Evolutionary conservation across 1,140 invertebrate genomes (phyloP), one percentile per base, ranked within the genome.

Genomic region (Aphelinus certus): DNA sequence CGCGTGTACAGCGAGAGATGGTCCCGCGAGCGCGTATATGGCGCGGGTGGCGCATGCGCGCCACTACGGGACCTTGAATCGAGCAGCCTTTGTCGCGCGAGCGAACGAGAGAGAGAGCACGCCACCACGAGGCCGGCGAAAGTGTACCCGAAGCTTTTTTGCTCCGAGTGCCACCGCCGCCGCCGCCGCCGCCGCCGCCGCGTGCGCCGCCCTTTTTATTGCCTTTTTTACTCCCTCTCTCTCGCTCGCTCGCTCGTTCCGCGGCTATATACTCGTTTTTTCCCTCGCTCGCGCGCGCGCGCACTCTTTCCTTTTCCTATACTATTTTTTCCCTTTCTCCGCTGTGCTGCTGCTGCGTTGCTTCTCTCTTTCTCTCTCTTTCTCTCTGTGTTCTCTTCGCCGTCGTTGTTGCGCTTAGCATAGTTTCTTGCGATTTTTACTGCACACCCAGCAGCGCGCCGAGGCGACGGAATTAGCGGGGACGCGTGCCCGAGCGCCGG

Each of bases 71-170:
- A 87, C 86, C 87, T 87, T 87, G 87, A 87, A 88, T 87, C 87
- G 82, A 82, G 81, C 86, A 85, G 87, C 87, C 86, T 88, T 88
- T 86, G 87, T 87, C 86, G 84, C 82, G 82, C 26, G 26, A 26
- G 26, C 26, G 26, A 26, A 78, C 79, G 26, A 26, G 26, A 26
- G 26, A 26, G 26, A 26, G 26, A 80, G 78, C 80, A 55, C 74
- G 70, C 78, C 80, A 82, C 82, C 84, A 85, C 85, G 85, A 87
- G 85, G 86, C 84, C 85, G 85, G 85, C 87, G 87, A 88, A 88
- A 87, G 86, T 87, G 83, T 87, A 88, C 84, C 84, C 85, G 84
- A 83, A 87, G 85, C 85, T 87, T 86, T 86, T 87, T 88, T 88
- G 82, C 84, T 85, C 81, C 76, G 78, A 78, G 80, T 76, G 79